Base-by-base conservation (phyloP, 2,888 invertebrate species). In the Stenoptilia bipunctidactyla region DNA sequence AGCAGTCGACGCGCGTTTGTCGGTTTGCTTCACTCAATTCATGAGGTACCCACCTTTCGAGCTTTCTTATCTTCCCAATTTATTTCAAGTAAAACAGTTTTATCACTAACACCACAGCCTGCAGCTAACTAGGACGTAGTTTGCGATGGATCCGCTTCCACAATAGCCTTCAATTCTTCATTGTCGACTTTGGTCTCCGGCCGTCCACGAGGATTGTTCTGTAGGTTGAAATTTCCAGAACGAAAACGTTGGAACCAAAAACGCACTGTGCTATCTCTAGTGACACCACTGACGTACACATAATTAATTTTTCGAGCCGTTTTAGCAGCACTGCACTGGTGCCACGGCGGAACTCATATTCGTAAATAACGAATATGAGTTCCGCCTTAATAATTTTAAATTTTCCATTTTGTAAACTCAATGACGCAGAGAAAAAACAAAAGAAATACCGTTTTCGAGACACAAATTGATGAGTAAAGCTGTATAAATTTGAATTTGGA, bases 171-270 rank as follows among this genome's bases (percentile, higher is more conserved):
- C n/a, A n/a, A n/a, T n/a, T n/a, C n/a, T n/a, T n/a, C n/a, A n/a
- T n/a, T n/a, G n/a, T 35, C 35, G 6, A 12, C 13, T 30, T 30
- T 12, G 30, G 30, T 12, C 30, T 25, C 36, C 36, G 38, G 40
- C 37, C 41, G 40, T 42, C 43, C 45, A 27, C 39, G 38, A 27
- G 43, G 41, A 34, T 14, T 13, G 15, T 15, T 30, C 8, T 44
- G 40, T 9, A 45, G 37, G 27, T 47, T 47, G 34, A 42, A 42
- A 46, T 51, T 48, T 47, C 41, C 38, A 47, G 39, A 48, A 50
- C 44, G 40, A 45, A 46, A 40, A 44, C 41, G 41, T 42, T 44
- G 40, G 40, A 47, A 43, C 45, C 43, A 44, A 48, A 47, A 49
- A 37, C 45, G 43, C 41, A 46, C 42, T 15, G 40, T 44, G 42